Percentiles rank a stretch among this genome's conserved stretches.
phyloP scores from a whole-genome alignment of 1,140 invertebrate genomes.

The Aphelinus atriplicis region DNA sequence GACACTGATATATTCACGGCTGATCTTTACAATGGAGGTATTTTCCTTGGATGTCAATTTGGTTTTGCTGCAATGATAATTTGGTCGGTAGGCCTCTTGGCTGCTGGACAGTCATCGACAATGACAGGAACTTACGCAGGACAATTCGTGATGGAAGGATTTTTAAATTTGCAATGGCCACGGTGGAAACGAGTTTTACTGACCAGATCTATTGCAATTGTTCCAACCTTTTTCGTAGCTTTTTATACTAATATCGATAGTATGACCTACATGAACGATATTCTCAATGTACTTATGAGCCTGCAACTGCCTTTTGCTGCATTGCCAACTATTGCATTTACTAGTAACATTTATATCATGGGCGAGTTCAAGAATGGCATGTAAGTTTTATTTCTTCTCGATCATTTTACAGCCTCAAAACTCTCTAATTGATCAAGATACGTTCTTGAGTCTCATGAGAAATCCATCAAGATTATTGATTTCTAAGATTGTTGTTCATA shows the following conservation, averaged over 20 bases:
- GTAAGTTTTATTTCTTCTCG: constrained; percentile 63
- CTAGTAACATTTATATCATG: constrained; percentile 83
- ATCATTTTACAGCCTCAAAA: constrained; percentile 8
- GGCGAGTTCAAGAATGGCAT: constrained; percentile 81
- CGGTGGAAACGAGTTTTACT: constrained; percentile 89
- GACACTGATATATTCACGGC: constrained; percentile 71
- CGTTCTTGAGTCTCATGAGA: neutral
- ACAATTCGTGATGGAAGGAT: constrained; percentile 87
- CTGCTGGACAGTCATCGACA: constrained; percentile 91
- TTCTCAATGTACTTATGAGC: constrained; percentile 89
- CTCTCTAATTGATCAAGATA: neutral
- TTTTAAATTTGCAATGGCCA: constrained; percentile 88
- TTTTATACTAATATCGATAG: constrained; percentile 78
- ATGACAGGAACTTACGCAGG: constrained; percentile 86
- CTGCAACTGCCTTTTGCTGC: constrained; percentile 86
- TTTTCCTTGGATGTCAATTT: constrained; percentile 88
- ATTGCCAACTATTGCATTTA: constrained; percentile 89
- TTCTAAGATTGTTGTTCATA: neutral
- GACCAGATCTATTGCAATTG: constrained; percentile 87
- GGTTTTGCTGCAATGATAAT: constrained; percentile 85
- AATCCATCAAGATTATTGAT: neutral
- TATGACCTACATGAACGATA: constrained; percentile 86
- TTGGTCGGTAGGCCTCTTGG: constrained; percentile 90
- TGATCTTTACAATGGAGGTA: constrained; percentile 85
- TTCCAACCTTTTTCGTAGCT: constrained; percentile 86